Evolutionary conservation across 2,113 vertebrate genomes (phyloP).

Genomic region (Rostratula benghalensis): DNA sequence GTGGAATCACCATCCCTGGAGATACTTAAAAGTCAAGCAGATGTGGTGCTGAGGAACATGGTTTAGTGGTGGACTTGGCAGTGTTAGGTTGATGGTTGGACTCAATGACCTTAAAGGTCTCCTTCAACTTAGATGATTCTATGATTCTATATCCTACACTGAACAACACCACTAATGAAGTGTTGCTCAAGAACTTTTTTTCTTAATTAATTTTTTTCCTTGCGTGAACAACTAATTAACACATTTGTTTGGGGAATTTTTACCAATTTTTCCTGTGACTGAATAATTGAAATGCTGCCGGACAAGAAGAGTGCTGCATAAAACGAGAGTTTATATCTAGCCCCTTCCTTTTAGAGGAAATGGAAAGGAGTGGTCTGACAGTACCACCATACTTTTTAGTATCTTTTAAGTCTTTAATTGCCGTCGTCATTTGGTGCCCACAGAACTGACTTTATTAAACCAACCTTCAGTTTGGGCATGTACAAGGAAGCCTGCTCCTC

Average conservation of each 20-base stretch:
- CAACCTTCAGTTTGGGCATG: neutral
- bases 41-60: neutral
- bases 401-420: neutral
- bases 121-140: neutral
- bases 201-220: neutral
- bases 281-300: slow-evolving; percentile 67
- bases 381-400: neutral
- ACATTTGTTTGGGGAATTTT: neutral
- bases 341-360: no score
- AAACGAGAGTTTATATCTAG: slow-evolving; percentile 78
- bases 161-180: neutral
- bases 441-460: neutral
- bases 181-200: neutral
- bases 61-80: neutral
- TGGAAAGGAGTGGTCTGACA: neutral
- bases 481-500: accelerated
- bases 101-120: neutral
- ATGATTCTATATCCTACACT: neutral
- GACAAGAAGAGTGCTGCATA: slow-evolving; percentile 40
- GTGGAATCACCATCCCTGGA: neutral
- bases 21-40: neutral
- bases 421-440: neutral
- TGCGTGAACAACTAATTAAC: neutral
- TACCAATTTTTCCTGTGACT: neutral
- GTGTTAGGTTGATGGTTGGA: neutral